Conservation (phyloP, 2,113 vertebrate species). For the Hystrix brachyura region DNA sequence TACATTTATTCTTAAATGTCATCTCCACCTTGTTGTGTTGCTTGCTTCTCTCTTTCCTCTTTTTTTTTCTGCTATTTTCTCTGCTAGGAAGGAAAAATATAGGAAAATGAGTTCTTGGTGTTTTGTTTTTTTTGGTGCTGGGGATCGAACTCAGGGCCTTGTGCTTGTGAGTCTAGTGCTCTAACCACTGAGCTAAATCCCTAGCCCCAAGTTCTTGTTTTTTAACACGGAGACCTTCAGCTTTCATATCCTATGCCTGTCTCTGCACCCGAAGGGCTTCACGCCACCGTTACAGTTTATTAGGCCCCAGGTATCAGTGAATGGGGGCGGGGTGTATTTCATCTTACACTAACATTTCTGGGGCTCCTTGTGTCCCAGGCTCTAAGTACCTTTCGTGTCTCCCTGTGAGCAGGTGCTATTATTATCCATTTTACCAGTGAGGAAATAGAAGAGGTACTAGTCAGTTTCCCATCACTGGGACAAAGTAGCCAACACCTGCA, state of each 20-base stretch:
- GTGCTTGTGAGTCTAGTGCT: too few relatives aligned
- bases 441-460: not conserved
- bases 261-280: not conserved
- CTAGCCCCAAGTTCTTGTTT: not conserved
- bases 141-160: too few relatives aligned
- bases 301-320: not conserved
- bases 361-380: too few relatives aligned
- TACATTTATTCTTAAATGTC: not conserved
- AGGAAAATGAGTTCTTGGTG: not conserved
- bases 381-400: not conserved
- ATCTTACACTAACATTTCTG: not conserved
- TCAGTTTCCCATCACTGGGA: not conserved
- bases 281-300: not conserved
- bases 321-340: not conserved
- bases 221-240: not conserved
- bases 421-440: not conserved
- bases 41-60: not conserved
- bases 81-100: not conserved
- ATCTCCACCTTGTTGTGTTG: not conserved
- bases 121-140: not conserved
- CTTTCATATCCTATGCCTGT: not conserved
- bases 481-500: not conserved
- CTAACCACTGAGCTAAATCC: too few relatives aligned
- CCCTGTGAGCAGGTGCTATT: not conserved
- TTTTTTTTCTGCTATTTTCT: not conserved